Conservation (phyloP, 2,797 vertebrate genomes). For the Pterois miles region DNA sequence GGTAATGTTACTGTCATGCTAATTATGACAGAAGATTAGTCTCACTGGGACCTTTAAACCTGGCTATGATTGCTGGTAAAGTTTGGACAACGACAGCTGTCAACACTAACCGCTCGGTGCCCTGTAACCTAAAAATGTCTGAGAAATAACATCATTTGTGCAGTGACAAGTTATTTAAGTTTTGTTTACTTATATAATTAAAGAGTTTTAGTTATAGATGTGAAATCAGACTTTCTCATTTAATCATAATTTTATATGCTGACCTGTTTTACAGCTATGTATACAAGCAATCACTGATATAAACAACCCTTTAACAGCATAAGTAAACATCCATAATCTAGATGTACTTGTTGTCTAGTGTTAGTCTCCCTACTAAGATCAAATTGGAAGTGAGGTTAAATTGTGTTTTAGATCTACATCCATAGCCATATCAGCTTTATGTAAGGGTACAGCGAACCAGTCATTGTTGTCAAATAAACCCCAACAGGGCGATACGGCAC, state of each 20-base stretch:
- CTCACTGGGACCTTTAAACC: conserved; percentile 44
- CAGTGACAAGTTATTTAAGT: neutral
- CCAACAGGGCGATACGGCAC: too few relatives aligned
- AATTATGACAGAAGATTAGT: conserved; percentile 53
- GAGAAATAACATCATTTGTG: neutral
- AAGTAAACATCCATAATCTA: neutral
- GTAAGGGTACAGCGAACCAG: too few relatives aligned
- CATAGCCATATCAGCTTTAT: too few relatives aligned
- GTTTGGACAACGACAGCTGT: neutral
- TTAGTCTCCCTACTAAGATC: neutral
- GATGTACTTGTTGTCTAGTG: neutral
- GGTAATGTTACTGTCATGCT: conserved; percentile 36
- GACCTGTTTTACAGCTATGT: conserved; percentile 1
- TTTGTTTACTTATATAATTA: neutral
- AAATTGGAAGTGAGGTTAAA: neutral
- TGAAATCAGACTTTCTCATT: neutral
- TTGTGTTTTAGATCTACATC: too few relatives aligned
- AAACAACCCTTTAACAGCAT: neutral
- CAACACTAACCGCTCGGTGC: neutral
- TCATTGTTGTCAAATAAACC: too few relatives aligned
- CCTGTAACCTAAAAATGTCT: neutral
- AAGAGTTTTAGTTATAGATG: neutral
- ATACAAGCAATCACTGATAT: neutral
- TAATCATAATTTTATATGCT: neutral
- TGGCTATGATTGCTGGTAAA: neutral